These are phyloP conservation scores for Erebia aethiops DNA, from an alignment of 2,888 invertebrate genomes.

Conservation along the genomic window DNA sequence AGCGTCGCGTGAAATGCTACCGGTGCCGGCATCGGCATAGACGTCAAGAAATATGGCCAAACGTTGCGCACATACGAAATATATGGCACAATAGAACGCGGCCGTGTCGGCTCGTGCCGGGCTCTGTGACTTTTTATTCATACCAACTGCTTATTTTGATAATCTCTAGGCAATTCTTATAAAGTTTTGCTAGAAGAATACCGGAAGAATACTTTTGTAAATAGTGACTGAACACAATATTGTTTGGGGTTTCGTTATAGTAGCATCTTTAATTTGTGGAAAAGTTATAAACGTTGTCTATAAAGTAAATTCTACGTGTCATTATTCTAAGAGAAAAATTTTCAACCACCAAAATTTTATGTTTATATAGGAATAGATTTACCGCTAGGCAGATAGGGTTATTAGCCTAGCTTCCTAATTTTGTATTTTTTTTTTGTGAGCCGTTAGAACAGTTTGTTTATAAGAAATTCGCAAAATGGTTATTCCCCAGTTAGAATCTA, in stretches of 20 bases:
- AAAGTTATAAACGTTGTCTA: too few species aligned
- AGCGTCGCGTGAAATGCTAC: constrained; percentile 75
- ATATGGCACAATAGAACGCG: constrained; percentile 51
- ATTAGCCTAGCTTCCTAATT: too few species aligned
- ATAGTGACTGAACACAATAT: not conserved
- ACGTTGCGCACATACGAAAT: constrained; percentile 67
- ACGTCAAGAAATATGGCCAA: constrained; percentile 70
- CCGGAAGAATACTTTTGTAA: constrained; percentile 2
- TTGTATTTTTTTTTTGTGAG: too few species aligned
- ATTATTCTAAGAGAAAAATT: too few species aligned
- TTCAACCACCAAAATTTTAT: too few species aligned
- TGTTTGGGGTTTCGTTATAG: not conserved
- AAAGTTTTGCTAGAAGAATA: constrained; percentile 19
- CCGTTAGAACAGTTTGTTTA: too few species aligned
- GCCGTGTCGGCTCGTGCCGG: constrained; percentile 62
- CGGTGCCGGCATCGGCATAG: constrained; percentile 63
- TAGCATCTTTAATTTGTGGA: too few species aligned
- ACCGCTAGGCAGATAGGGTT: too few species aligned
- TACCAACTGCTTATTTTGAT: constrained; percentile 40
- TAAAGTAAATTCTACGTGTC: too few species aligned
- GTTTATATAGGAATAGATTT: too few species aligned
- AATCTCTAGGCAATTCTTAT: constrained; percentile 32
- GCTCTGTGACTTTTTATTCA: constrained; percentile 45
- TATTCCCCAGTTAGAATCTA: too few species aligned
- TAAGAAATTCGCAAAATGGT: too few species aligned